Evolutionary conservation across 2,113 vertebrate genomes (phyloP).

Genomic region (Corythornis cristatus): DNA sequence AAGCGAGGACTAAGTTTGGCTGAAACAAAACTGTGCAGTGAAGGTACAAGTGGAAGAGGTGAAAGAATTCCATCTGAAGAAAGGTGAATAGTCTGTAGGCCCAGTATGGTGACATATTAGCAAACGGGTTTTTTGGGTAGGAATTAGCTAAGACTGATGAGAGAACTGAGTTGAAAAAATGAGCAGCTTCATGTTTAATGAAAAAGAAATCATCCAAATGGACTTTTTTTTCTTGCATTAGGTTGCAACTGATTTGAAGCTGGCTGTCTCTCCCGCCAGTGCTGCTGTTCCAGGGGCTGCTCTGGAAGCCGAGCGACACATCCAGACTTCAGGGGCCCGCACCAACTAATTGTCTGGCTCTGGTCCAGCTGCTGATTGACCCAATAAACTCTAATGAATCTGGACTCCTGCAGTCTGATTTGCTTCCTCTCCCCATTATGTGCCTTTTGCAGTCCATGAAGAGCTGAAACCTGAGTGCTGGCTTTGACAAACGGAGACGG

Average conservation of each 20-base stretch:
- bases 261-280: background rate
- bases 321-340: background rate
- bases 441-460: conserved; percentile 22
- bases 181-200: background rate
- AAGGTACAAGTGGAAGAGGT: background rate
- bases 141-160: background rate
- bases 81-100: background rate
- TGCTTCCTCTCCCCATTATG: conserved; percentile 58
- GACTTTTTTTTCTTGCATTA: background rate
- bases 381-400: conserved; percentile 73
- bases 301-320: background rate
- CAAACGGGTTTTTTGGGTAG: background rate
- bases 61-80: background rate
- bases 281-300: background rate
- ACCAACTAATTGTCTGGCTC: conserved; percentile 45
- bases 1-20: background rate
- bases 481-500: conserved; percentile 49
- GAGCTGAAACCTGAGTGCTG: conserved; percentile 62
- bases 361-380: conserved; percentile 59
- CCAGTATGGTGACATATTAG: background rate
- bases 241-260: background rate
- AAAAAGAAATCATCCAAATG: background rate
- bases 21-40: background rate
- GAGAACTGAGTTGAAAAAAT: background rate
- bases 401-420: conserved; percentile 70